Base-by-base conservation (phyloP, 2,113 vertebrate species). In the Corythaeola cristata region DNA sequence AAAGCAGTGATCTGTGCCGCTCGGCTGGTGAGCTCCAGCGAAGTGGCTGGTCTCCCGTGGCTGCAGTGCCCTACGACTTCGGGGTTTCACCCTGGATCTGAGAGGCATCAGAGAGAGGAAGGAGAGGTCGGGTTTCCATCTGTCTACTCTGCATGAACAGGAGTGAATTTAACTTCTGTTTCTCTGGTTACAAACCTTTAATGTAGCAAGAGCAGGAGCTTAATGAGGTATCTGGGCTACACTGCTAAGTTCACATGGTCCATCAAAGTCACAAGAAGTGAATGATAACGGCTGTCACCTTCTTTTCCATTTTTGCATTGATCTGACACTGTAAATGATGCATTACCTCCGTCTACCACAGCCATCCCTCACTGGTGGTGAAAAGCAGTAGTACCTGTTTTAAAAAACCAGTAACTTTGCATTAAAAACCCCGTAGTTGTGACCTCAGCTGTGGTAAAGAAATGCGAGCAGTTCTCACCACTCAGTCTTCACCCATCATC, bases 181-280 rank as follows among this genome's bases (percentile, higher is more conserved):
- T 87, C 55, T 67, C 37, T 60, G 32, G n/a, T 50, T 72, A 59
- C 13, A 56, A 78, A 55, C 28, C 11, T 55, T 52, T 45, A 59
- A 64, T 1, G 24, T 8, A 81, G 49, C 62, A 49, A 37, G 55
- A 52, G 15, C 19, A 4, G 15, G 16, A 77, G 32, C 22, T 53
- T 76, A 37, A 47, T 53, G 37, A 39, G 45, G 19, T 41, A 13
- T 15, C 33, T 58, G 69, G 30, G 24, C 50, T 71, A 58, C 19
- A 6, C 32, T 30, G 13, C 37, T 0, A 3, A n/a, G 6, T 32
- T 85, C 52, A 23, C 0, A 0, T 15, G 21, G 47, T 33, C 27
- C 24, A n/a, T 32, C n/a, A 59, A 75, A 35, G 44, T 26, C 23
- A 22, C 41, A 59, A 58, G 52, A 71, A 81, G 33, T 28, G 55